phyloP scores from a whole-genome alignment of 2,113 vertebrate species.

The Cephalopholis sonnerati region DNA sequence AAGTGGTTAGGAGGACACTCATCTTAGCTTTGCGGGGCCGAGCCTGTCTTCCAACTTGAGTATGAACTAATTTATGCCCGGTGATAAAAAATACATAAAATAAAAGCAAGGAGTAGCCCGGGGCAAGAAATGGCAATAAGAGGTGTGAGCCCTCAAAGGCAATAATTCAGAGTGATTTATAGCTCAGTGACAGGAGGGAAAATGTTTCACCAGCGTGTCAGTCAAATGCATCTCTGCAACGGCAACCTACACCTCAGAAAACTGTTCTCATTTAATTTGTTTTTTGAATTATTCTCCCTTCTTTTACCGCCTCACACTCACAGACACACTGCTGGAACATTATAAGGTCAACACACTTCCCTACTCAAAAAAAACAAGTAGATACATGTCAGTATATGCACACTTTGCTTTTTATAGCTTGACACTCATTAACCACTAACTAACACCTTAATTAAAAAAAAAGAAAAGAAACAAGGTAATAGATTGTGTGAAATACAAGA shows the following conservation, averaged over 20 bases:
- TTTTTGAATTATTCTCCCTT: background rate
- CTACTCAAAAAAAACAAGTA: background rate
- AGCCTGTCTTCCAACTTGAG: constrained; percentile 56
- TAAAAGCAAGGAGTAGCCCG: constrained; percentile 65
- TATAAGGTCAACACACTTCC: background rate
- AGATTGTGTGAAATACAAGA: too few relatives aligned
- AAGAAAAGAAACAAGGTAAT: too few relatives aligned
- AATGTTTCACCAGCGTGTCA: constrained; percentile 44
- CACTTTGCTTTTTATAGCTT: too few relatives aligned
- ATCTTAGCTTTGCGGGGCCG: constrained; percentile 50
- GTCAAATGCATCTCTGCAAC: constrained; percentile 41
- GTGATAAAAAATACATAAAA: constrained; percentile 79
- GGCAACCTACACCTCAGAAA: background rate
- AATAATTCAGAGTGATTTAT: constrained; percentile 72
- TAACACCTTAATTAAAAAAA: too few relatives aligned
- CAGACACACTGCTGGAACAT: background rate
- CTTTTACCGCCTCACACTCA: background rate
- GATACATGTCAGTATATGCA: too few relatives aligned
- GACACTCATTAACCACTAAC: too few relatives aligned
- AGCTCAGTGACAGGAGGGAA: constrained; percentile 28
- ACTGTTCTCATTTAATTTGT: background rate
- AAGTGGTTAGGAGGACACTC: constrained; percentile 65
- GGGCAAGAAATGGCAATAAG: constrained; percentile 66
- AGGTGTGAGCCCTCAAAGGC: constrained; percentile 45
- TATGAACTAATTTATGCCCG: constrained; percentile 70